Base-by-base conservation (phyloP, 2,888 invertebrate genomes). In the Pseudeuparius sepicola region DNA sequence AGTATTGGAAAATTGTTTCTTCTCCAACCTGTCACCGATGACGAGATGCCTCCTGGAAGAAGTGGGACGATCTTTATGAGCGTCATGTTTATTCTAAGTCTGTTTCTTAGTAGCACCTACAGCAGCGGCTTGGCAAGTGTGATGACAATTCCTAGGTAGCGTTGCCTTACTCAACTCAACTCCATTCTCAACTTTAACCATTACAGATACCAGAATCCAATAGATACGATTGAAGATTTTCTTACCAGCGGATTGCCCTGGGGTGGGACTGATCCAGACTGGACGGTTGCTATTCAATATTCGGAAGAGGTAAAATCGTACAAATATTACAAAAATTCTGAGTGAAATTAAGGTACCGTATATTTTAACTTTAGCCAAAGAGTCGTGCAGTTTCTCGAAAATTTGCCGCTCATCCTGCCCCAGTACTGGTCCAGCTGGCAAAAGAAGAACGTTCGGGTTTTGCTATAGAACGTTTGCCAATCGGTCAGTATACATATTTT, bases 221-320 rank as follows among this genome's bases (percentile, higher is more conserved):
- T 78, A 5, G 71, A 75, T 42, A 74, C 73, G 1, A 60, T 72
- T 3, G 60, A 70, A 27, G 72, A 78, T 38, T 60, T 79, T 37
- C 68, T 70, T 0, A 62, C 66, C 11, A 68, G 69, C 39, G 54
- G 65, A 3, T 49, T 77, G 17, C 59, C 64, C 39, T 79, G 79
- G 78, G 73, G 71, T 1, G 78, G 72, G 1, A 75, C 75, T 4
- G n/a, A n/a, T n/a, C n/a, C n/a, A n/a, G n/a, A n/a, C n/a, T n/a
- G n/a, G n/a, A n/a, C n/a, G n/a, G n/a, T n/a, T n/a, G n/a, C n/a
- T n/a, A n/a, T n/a, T n/a, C n/a, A n/a, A n/a, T n/a, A n/a, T 17
- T 13, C 25, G 5, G 4, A 9, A 26, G 14, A 26, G 26, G 5
- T 26, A 14, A 14, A 26, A 26, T 14, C 26, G 10, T 14, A 26